Percentiles rank a stretch among this genome's conserved stretches.
Conservation (phyloP, 2,113 vertebrate genomes). For the Eleginops maclovinus region DNA sequence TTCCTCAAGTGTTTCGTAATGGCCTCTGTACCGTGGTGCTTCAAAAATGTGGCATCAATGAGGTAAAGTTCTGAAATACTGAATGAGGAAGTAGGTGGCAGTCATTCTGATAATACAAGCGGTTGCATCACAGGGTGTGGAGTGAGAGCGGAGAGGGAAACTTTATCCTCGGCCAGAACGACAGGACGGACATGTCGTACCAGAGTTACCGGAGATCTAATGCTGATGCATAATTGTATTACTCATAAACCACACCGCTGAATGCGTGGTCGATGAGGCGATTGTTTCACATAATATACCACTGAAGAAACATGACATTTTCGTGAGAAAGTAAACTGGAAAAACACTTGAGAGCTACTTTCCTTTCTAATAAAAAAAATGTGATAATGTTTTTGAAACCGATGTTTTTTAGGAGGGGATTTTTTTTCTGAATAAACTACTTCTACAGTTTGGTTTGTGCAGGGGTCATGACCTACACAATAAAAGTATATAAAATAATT, state of each 20-base stretch:
- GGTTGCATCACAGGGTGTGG: conserved; percentile 31
- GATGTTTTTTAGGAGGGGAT: no score
- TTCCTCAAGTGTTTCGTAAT: not conserved
- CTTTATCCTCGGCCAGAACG: not conserved
- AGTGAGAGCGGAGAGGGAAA: not conserved
- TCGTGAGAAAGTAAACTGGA: not conserved
- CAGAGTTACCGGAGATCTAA: conserved; percentile 1
- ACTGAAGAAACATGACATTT: not conserved
- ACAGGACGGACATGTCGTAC: not conserved
- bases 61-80: conserved; percentile 2
- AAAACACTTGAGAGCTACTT: no score
- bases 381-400: no score
- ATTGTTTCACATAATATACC: not conserved
- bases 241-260: not conserved
- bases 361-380: no score
- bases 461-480: not conserved
- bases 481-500: no score
- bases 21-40: not conserved
- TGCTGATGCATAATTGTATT: not conserved
- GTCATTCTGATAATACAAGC: not conserved
- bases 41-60: conserved; percentile 1
- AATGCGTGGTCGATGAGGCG: not conserved
- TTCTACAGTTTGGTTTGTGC: not conserved
- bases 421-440: not conserved
- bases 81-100: conserved; percentile 25